Percentiles rank a stretch among this genome's conserved stretches.
Conservation (phyloP, 2,797 vertebrate genomes). For the Artibeus lituratus region DNA sequence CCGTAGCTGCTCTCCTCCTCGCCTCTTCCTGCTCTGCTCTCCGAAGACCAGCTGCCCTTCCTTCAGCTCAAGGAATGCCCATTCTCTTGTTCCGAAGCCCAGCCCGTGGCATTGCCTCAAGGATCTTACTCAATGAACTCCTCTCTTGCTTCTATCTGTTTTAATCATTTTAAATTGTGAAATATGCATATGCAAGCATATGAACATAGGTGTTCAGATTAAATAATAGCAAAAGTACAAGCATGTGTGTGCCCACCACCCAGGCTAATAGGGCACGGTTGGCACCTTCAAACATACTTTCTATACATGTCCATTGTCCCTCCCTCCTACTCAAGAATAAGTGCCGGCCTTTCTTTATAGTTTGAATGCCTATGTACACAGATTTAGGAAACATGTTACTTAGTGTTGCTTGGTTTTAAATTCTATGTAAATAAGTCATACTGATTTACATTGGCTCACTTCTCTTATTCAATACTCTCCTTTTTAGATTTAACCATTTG, state of each 20-base stretch:
- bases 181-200: neutral
- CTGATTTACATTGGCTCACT: neutral
- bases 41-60: neutral
- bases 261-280: neutral
- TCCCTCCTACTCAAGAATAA: neutral
- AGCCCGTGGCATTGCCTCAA: neutral
- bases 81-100: neutral
- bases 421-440: neutral
- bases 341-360: neutral
- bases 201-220: neutral
- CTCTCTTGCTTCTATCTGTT: neutral
- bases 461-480: neutral
- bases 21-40: neutral
- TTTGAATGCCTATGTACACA: neutral
- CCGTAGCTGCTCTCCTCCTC: neutral
- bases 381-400: neutral
- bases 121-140: neutral
- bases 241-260: neutral
- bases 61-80: neutral
- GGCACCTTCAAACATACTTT: neutral
- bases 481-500: neutral
- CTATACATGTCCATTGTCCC: neutral
- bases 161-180: neutral
- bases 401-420: neutral
- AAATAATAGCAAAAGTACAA: neutral